Evolutionary conservation across 2,888 invertebrate genomes (phyloP).

Genomic region (Lymantria dispar): DNA sequence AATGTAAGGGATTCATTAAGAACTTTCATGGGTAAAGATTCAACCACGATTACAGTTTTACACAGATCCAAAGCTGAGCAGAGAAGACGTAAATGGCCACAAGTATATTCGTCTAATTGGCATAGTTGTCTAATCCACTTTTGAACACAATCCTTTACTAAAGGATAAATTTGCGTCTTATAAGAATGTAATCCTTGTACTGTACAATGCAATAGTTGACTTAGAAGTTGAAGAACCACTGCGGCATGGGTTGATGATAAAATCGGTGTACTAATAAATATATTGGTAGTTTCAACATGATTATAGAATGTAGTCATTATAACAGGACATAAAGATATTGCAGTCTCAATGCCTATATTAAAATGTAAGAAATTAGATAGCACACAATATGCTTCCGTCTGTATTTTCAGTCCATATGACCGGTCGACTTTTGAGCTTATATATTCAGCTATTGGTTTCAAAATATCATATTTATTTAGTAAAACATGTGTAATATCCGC

Average conservation of each 20-base stretch:
- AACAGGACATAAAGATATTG: slow-evolving; percentile 76
- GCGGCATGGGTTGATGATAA: slow-evolving; percentile 82
- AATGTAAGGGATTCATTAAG: slow-evolving; percentile 52
- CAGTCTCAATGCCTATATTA: slow-evolving; percentile 70
- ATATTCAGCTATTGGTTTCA: slow-evolving; percentile 80
- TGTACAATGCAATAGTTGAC: slow-evolving; percentile 50
- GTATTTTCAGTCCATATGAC: slow-evolving; percentile 79
- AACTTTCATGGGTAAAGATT: slow-evolving; percentile 51
- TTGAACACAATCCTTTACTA: slow-evolving; percentile 62
- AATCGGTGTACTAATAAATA: slow-evolving; percentile 67
- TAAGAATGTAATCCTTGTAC: slow-evolving; percentile 42
- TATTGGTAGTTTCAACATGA: slow-evolving; percentile 81
- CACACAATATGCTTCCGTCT: slow-evolving; percentile 84
- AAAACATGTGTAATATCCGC: slow-evolving; percentile 77
- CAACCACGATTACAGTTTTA: slow-evolving; percentile 52
- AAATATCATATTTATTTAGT: slow-evolving; percentile 77
- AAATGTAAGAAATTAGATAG: slow-evolving; percentile 81
- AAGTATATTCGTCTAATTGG: slow-evolving; percentile 63
- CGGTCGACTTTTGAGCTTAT: slow-evolving; percentile 77
- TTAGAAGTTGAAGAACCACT: slow-evolving; percentile 75
- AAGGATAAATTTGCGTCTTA: slow-evolving; percentile 61
- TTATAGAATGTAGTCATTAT: slow-evolving; percentile 81
- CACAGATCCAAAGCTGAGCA: slow-evolving; percentile 66
- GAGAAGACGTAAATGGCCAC: slow-evolving; percentile 63
- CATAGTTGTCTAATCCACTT: slow-evolving; percentile 77